Evolutionary conservation across 2,113 vertebrate species (phyloP).

Genomic region (Lontra canadensis): DNA sequence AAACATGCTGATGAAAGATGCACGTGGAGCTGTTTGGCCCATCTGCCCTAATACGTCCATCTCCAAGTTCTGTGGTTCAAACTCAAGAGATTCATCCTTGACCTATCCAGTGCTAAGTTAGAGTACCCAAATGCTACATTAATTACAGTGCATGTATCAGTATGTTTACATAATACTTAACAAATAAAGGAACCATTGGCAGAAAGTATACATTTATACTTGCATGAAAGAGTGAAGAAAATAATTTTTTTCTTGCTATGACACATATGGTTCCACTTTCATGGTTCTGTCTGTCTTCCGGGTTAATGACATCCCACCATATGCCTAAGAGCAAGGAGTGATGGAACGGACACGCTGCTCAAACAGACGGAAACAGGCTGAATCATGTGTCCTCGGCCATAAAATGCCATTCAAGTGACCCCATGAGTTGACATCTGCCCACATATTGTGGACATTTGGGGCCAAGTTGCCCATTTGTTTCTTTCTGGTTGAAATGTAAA

Average conservation of each 20-base stretch:
- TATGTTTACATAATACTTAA: not conserved
- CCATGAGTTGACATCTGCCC: slow-evolving; percentile 67
- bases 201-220: not conserved
- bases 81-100: not conserved
- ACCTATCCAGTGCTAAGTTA: not conserved
- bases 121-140: not conserved
- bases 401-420: slow-evolving; percentile 78
- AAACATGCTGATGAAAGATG: slow-evolving; percentile 59
- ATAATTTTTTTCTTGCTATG: slow-evolving; percentile 67
- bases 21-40: slow-evolving; percentile 9
- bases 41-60: slow-evolving; percentile 18
- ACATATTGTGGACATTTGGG: slow-evolving; percentile 82
- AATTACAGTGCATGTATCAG: not conserved
- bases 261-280: slow-evolving; percentile 87
- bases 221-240: not conserved
- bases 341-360: slow-evolving; percentile 78
- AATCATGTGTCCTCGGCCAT: slow-evolving; percentile 72
- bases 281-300: slow-evolving; percentile 72
- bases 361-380: slow-evolving; percentile 70
- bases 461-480: slow-evolving; percentile 76
- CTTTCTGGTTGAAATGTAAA: slow-evolving; percentile 82
- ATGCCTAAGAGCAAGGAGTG: slow-evolving; percentile 84
- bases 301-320: slow-evolving; percentile 84
- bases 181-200: not conserved
- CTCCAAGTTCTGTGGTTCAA: not conserved